These are phyloP conservation scores for Artemia sp. DNA, from an alignment of 2,888 invertebrate species.

Conservation along the genomic window DNA sequence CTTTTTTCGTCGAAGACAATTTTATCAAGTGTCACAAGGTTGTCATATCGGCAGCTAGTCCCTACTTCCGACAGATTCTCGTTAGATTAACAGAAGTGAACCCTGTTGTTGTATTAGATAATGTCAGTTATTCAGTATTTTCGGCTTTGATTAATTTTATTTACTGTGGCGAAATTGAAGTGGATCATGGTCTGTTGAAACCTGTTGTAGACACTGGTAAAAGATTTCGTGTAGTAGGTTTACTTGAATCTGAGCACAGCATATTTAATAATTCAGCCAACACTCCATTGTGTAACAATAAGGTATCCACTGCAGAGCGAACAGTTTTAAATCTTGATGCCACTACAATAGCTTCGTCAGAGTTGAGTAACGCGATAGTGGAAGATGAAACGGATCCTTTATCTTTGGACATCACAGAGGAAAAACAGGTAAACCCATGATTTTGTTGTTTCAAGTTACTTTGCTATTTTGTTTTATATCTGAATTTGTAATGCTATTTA, in stretches of 20 bases:
- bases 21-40: slow-evolving; percentile 85
- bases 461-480: no score
- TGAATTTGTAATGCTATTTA: no score
- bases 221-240: slow-evolving; percentile 1
- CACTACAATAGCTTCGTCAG: no score
- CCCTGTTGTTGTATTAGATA: slow-evolving; percentile 1
- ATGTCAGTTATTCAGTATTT: background rate
- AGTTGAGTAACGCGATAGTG: no score
- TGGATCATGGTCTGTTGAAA: background rate
- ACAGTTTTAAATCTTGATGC: no score
- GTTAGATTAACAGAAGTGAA: slow-evolving; percentile 1
- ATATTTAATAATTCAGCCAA: no score
- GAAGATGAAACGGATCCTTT: no score
- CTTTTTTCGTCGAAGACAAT: slow-evolving; percentile 79
- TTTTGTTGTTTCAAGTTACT: no score
- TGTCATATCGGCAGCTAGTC: slow-evolving; percentile 58
- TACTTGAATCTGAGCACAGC: background rate
- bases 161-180: slow-evolving; percentile 11
- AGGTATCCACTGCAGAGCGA: no score
- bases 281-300: no score
- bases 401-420: no score
- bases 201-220: slow-evolving; percentile 6
- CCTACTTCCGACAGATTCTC: slow-evolving; percentile 34
- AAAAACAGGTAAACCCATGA: no score
- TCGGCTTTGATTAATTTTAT: background rate